Evolutionary conservation across 2,888 invertebrate species (phyloP).

Genomic region (Ectobius pallidus): DNA sequence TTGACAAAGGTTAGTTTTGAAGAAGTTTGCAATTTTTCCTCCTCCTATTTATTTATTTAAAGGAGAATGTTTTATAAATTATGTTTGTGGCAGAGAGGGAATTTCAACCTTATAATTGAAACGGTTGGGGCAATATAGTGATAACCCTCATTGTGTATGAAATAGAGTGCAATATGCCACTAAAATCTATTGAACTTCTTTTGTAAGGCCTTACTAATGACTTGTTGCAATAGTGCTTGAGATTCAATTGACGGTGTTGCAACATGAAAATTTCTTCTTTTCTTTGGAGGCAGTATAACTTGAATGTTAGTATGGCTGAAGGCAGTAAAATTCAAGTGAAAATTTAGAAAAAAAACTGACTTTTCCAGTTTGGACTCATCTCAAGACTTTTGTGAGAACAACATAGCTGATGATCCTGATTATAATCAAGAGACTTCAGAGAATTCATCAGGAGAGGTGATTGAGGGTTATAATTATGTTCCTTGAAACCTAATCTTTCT

Average conservation of each 20-base stretch:
- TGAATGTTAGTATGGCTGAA: not conserved
- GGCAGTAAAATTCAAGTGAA: not conserved
- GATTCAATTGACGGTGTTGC: not conserved
- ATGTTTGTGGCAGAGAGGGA: no score
- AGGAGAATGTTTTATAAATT: no score
- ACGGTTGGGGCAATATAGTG: not conserved
- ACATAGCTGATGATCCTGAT: not conserved
- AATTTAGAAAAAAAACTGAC: not conserved
- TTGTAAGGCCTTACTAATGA: not conserved
- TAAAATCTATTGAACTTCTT: not conserved
- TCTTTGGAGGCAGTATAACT: not conserved
- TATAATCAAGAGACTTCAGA: not conserved
- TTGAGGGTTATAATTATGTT: not conserved
- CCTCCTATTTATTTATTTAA: no score
- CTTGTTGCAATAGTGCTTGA: not conserved
- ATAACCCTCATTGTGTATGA: not conserved
- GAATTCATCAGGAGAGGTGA: slow-evolving; percentile 9
- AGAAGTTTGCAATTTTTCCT: no score
- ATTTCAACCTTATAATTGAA: no score
- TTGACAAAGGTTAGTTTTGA: no score
- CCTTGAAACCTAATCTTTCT: not conserved
- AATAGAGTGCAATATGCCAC: not conserved
- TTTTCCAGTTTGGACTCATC: not conserved
- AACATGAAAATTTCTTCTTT: not conserved
- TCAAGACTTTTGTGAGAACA: not conserved